Percentiles rank a stretch among this genome's conserved stretches.
phyloP scores from a whole-genome alignment of 2,797 vertebrate species.

The Lacerta viridis region DNA sequence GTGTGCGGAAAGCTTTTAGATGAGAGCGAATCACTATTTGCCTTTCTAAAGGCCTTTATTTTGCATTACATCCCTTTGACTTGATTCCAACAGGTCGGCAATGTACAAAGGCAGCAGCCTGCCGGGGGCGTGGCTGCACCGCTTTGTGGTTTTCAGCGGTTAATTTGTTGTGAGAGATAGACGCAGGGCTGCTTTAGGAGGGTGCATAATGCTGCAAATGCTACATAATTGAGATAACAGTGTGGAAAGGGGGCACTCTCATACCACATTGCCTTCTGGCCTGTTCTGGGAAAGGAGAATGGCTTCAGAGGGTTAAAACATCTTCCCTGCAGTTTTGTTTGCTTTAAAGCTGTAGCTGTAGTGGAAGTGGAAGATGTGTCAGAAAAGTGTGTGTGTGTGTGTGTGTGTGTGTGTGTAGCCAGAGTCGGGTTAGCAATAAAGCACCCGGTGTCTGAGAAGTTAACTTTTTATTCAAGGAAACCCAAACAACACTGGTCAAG shows the following conservation, averaged over 20 bases:
- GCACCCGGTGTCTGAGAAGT: too few species aligned
- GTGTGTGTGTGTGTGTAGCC: too few species aligned
- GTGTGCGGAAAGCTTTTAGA: slow-evolving; percentile 47
- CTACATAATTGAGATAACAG: not conserved
- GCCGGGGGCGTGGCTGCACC: not conserved
- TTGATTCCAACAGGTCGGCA: not conserved
- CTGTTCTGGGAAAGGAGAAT: not conserved
- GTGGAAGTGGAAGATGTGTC: too few species aligned
- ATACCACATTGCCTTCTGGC: fast-evolving
- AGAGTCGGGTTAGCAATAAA: too few species aligned
- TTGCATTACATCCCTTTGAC: slow-evolving; percentile 36
- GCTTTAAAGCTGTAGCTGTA: too few species aligned
- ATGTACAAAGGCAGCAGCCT: not conserved
- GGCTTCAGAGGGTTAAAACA: not conserved
- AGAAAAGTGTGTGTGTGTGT: too few species aligned
- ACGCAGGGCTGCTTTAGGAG: slow-evolving; percentile 8
- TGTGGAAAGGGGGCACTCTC: not conserved
- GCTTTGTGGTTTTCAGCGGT: not conserved
- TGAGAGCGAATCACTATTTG: slow-evolving; percentile 39
- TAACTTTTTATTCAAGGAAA: not conserved
- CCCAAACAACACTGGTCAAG: too few species aligned
- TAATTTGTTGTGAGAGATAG: slow-evolving; percentile 25
- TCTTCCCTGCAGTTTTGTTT: too few species aligned
- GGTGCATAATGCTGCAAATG: not conserved
- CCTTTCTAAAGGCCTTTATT: slow-evolving; percentile 34